phyloP scores from a whole-genome alignment of 2,113 vertebrate species.

The Phaethon lepturus region DNA sequence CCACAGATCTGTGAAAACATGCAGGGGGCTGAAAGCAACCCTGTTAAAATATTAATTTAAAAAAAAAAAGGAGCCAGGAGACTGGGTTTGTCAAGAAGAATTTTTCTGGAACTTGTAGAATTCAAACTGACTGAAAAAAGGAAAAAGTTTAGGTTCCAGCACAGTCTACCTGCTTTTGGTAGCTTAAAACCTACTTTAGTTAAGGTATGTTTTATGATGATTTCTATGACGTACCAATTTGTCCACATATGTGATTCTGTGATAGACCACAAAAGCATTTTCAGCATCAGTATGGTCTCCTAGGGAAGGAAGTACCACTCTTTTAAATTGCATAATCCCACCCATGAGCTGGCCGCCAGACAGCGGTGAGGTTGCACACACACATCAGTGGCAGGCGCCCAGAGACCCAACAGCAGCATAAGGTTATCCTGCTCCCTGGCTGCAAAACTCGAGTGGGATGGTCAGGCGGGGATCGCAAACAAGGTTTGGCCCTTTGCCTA shows the following conservation, averaged over 20 bases:
- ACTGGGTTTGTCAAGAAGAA: not conserved
- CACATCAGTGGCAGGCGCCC: rapidly evolving
- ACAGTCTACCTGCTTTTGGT: not conserved
- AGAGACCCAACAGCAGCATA: rapidly evolving
- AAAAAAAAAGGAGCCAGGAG: not conserved
- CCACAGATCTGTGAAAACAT: too few relatives aligned
- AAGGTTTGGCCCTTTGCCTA: not conserved
- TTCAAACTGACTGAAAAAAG: not conserved
- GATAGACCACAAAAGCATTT: not conserved
- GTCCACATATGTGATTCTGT: not conserved
- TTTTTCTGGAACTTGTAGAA: not conserved
- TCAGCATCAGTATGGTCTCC: not conserved
- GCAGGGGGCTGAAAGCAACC: not conserved
- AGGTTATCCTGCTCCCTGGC: rapidly evolving
- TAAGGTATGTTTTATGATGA: not conserved
- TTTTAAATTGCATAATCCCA: not conserved
- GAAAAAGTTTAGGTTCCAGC: not conserved
- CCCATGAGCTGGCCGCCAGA: rapidly evolving
- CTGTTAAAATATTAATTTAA: not conserved
- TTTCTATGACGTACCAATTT: not conserved
- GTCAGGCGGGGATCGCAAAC: rapidly evolving
- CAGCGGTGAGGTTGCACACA: not conserved
- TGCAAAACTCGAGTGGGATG: not conserved
- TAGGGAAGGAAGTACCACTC: not conserved
- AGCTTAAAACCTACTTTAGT: not conserved